phyloP scores from a whole-genome alignment of 2,888 invertebrate genomes.

The Laspeyria flexula region DNA sequence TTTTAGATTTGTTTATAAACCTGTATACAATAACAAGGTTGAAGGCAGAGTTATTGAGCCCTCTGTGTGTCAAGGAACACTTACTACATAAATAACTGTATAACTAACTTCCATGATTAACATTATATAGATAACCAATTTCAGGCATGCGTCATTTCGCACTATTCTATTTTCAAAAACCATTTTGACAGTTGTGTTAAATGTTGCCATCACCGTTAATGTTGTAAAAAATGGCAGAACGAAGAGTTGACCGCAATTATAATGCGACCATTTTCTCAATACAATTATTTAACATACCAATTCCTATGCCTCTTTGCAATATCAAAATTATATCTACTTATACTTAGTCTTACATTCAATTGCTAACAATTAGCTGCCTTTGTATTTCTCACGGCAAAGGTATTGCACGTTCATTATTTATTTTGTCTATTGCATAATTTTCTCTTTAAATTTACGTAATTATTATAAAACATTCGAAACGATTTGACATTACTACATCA shows the following conservation, averaged over 20 bases:
- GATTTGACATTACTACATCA: background rate
- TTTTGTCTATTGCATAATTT: slow-evolving; percentile 25
- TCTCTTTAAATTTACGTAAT: too few relatives aligned
- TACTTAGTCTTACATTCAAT: slow-evolving; percentile 38
- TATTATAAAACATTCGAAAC: background rate
- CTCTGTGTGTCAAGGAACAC: slow-evolving; percentile 10
- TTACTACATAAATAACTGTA: slow-evolving; percentile 2
- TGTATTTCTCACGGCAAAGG: slow-evolving; percentile 42
- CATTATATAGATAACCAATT: too few relatives aligned
- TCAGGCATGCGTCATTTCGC: too few relatives aligned
- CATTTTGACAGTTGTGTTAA: too few relatives aligned
- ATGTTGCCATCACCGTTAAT: too few relatives aligned
- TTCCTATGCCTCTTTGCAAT: slow-evolving; percentile 15
- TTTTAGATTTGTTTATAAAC: slow-evolving; percentile 20
- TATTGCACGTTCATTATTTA: slow-evolving; percentile 30
- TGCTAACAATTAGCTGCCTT: slow-evolving; percentile 33
- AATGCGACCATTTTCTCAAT: background rate
- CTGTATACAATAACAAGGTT: slow-evolving; percentile 6
- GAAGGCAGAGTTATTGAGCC: slow-evolving; percentile 1
- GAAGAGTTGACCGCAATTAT: too few relatives aligned
- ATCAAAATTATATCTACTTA: slow-evolving; percentile 32
- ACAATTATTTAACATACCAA: background rate
- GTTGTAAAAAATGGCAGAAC: too few relatives aligned
- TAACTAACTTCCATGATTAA: background rate
- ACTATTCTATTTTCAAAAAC: too few relatives aligned